These are phyloP conservation scores for Eolophus roseicapilla DNA, from an alignment of 2,113 vertebrate species.

Conservation along the genomic window DNA sequence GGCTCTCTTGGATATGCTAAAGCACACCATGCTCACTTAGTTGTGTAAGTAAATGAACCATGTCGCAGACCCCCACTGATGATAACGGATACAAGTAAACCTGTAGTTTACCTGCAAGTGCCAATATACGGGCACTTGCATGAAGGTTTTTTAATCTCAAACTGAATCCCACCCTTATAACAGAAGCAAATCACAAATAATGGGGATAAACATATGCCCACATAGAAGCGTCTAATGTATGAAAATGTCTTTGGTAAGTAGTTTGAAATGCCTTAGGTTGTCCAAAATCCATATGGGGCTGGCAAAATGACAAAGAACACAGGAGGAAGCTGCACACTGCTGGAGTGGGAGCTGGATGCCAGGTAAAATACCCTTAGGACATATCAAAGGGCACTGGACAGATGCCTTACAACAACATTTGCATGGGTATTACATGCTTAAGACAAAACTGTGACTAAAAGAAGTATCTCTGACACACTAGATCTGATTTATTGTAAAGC, in stretches of 20 bases:
- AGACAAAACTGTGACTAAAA: not conserved
- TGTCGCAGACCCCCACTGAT: not conserved
- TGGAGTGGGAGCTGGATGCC: not conserved
- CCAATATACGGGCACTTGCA: not conserved
- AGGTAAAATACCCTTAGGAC: not conserved
- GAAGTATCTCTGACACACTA: not conserved
- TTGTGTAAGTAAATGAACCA: not conserved
- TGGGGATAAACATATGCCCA: not conserved
- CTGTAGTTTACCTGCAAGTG: not conserved
- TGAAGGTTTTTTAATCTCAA: not conserved
- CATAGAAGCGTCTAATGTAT: not conserved
- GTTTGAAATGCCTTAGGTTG: not conserved
- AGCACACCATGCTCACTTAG: not conserved
- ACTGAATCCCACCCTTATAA: not conserved
- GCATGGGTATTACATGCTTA: not conserved
- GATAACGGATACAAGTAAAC: accelerated
- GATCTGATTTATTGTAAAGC: not conserved
- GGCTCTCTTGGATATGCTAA: not conserved
- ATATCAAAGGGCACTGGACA: not conserved
- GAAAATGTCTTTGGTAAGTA: not conserved
- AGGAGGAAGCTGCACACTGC: not conserved
- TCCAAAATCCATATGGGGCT: not conserved
- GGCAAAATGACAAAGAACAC: not conserved
- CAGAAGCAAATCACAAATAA: not conserved
- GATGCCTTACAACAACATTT: not conserved